Percentiles rank a stretch among this genome's conserved stretches.
Evolutionary conservation across 2,797 vertebrate species (phyloP).

Genomic region (Ctenopoma multispine): DNA sequence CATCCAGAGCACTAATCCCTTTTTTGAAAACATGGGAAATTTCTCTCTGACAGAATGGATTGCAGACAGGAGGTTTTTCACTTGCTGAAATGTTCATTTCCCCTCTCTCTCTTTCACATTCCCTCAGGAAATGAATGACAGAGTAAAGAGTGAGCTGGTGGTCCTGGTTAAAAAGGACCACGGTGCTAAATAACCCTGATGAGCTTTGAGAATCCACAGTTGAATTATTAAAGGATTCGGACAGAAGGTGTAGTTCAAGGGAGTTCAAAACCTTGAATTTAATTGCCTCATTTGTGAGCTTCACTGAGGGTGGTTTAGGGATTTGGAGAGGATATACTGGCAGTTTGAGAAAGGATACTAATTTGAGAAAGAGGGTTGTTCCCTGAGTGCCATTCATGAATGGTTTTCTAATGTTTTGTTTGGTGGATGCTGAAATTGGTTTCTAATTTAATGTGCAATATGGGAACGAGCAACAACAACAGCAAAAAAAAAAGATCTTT

Average conservation of each 20-base stretch:
- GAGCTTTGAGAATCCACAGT: constrained; percentile 63
- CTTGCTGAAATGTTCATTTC: constrained; percentile 55
- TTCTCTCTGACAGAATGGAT: constrained; percentile 53
- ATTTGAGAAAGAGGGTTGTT: constrained; percentile 47
- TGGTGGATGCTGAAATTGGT: constrained; percentile 42
- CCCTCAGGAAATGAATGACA: constrained; percentile 60
- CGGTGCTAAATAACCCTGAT: constrained; percentile 61
- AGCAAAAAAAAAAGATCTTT: constrained; percentile 6
- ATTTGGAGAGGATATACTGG: constrained; percentile 59
- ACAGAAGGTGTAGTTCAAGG: constrained; percentile 73
- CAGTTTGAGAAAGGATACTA: constrained; percentile 55
- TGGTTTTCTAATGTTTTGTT: constrained; percentile 39
- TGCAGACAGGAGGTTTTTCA: constrained; percentile 56
- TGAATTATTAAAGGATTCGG: constrained; percentile 69
- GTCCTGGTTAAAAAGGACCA: constrained; percentile 60
- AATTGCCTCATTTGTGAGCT: constrained; percentile 77
- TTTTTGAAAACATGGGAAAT: constrained; percentile 73
- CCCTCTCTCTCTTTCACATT: constrained; percentile 15
- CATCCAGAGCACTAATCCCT: constrained; percentile 65
- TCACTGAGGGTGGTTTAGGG: constrained; percentile 53
- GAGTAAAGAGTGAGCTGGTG: constrained; percentile 60
- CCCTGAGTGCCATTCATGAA: constrained; percentile 25
- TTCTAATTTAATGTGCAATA: constrained; percentile 38
- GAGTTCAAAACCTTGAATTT: constrained; percentile 65
- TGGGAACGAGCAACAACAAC: constrained; percentile 9